phyloP scores from a whole-genome alignment of 30 jellyfish, hydroid and myxozoan species.

The Hydra vulgaris region DNA sequence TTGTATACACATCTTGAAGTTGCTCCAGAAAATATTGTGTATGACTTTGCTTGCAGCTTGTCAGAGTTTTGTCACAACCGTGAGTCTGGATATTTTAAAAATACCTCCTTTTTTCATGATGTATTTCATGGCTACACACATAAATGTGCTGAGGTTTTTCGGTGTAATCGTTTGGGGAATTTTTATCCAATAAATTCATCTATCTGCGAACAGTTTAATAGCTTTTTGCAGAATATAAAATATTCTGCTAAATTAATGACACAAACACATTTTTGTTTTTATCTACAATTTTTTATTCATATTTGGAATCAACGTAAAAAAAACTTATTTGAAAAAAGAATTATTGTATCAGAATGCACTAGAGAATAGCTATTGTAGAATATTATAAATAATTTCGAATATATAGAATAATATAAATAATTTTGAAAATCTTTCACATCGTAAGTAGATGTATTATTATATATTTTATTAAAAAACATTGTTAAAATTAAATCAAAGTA shows the following conservation, averaged over 20 bases:
- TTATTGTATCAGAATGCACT: not conserved
- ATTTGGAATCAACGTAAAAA: not conserved
- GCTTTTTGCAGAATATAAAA: not conserved
- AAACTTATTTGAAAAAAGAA: not conserved
- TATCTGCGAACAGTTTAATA: slow-evolving; percentile 8
- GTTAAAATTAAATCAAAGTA: no score
- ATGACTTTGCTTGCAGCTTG: not conserved
- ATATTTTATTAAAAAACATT: no score
- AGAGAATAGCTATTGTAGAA: no score
- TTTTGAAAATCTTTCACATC: not conserved
- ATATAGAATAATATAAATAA: no score
- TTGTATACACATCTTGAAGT: slow-evolving; percentile 3
- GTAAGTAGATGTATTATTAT: no score
- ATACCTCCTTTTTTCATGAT: not conserved
- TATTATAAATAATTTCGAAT: no score
- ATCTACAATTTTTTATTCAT: not conserved
- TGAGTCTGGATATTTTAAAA: not conserved
- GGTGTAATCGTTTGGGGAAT: not conserved
- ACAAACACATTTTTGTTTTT: slow-evolving; percentile 8
- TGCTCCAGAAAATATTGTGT: not conserved
- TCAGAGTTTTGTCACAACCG: not conserved
- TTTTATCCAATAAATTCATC: not conserved
- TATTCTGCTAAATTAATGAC: not conserved
- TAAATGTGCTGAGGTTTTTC: not conserved
- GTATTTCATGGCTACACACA: slow-evolving; percentile 3